phyloP scores from a whole-genome alignment of 2,113 vertebrate species.

The Phalacrocorax brasilianus region DNA sequence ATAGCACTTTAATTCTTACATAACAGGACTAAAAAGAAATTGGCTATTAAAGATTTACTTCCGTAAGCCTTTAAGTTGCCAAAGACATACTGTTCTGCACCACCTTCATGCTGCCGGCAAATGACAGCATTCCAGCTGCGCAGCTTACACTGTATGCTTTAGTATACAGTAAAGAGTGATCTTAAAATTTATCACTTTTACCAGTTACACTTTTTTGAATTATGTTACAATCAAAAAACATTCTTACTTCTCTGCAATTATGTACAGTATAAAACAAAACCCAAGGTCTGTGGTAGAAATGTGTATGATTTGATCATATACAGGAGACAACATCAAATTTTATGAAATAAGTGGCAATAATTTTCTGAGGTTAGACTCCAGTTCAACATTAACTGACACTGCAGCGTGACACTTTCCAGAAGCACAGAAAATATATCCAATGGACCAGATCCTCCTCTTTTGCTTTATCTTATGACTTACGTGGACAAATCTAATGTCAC shows the following conservation, averaged over 20 bases:
- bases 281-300: background rate
- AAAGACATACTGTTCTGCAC: background rate
- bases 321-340: background rate
- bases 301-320: background rate
- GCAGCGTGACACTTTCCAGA: background rate
- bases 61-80: background rate
- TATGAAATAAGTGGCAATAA: background rate
- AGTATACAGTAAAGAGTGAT: background rate
- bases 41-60: background rate
- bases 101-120: background rate
- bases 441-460: background rate
- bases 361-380: background rate
- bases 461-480: background rate
- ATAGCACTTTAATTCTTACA: background rate
- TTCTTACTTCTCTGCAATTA: background rate
- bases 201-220: background rate
- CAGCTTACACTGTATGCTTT: background rate
- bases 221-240: background rate
- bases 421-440: background rate
- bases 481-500: background rate
- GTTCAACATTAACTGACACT: background rate
- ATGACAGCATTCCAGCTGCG: background rate
- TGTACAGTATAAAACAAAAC: constrained; percentile 37
- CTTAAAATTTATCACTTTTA: background rate
- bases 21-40: background rate